phyloP scores from a whole-genome alignment of 2,113 vertebrate species.

The Myotis brandtii region DNA sequence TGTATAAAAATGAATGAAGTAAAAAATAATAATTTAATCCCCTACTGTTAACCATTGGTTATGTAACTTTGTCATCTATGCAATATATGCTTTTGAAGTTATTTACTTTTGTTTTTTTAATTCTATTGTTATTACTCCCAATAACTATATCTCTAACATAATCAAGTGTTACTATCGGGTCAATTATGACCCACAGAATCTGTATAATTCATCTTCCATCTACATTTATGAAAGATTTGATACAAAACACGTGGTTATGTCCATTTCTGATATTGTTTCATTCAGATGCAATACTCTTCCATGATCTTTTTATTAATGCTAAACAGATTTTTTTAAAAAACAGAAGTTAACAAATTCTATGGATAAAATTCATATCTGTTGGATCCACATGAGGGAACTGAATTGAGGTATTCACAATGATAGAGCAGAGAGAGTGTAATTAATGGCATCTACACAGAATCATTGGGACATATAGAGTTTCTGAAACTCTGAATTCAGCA shows the following conservation, averaged over 20 bases:
- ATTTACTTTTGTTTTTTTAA: conserved; percentile 9
- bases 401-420: conserved; percentile 11
- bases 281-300: not conserved
- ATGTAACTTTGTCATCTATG: not conserved
- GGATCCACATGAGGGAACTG: not conserved
- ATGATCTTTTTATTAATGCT: conserved; percentile 47
- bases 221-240: not conserved
- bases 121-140: not conserved
- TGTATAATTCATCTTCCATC: not conserved
- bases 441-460: conserved; percentile 74
- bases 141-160: not conserved
- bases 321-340: conserved; percentile 35
- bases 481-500: conserved; percentile 77
- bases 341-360: conserved; percentile 23
- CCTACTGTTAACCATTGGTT: not conserved
- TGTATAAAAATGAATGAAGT: not conserved
- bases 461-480: conserved; percentile 80
- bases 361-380: conserved; percentile 63
- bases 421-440: conserved; percentile 58
- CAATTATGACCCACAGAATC: not conserved
- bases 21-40: not conserved
- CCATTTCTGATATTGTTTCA: conserved; percentile 39
- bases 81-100: not conserved
- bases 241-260: not conserved
- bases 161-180: not conserved